Percentiles rank a stretch among this genome's conserved stretches.
These are phyloP conservation scores for Paelopatides confundens DNA, from an alignment of 53 echinoderm and acorn worm genomes.

Conservation along the genomic window DNA sequence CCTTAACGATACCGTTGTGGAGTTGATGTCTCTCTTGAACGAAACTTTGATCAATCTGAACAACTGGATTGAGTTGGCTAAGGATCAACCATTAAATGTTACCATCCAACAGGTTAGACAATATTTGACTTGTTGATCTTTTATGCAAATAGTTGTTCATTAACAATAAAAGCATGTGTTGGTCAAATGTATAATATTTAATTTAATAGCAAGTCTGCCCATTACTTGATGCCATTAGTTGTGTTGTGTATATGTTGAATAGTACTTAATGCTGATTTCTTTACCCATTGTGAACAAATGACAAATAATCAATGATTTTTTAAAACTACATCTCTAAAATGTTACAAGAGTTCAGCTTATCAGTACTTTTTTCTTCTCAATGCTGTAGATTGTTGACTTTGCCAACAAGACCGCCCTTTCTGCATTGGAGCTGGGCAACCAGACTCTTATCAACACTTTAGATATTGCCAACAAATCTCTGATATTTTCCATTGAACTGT, in stretches of 20 bases:
- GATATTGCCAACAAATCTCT: conserved; percentile 48
- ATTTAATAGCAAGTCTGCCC: too few species aligned
- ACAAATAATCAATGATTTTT: too few species aligned
- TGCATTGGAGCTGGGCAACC: conserved; percentile 45
- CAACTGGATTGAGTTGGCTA: conserved; percentile 30
- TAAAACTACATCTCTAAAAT: too few species aligned
- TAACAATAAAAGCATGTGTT: not conserved
- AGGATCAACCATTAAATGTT: conserved; percentile 11
- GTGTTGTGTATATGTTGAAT: too few species aligned
- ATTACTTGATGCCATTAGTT: not conserved
- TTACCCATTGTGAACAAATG: too few species aligned
- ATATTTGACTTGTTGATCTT: not conserved
- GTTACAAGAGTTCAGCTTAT: too few species aligned
- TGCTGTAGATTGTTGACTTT: not conserved
- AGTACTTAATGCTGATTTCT: too few species aligned
- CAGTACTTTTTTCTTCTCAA: too few species aligned
- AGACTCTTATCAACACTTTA: conserved; percentile 31
- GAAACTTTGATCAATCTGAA: conserved; percentile 39
- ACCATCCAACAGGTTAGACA: conserved; percentile 27
- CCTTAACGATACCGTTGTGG: not conserved
- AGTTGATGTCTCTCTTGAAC: not conserved
- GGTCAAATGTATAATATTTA: too few species aligned
- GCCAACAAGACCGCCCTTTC: conserved; percentile 8
- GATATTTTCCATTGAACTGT: conserved; percentile 54
- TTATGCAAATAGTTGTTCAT: not conserved